Conservation (phyloP, 2,113 vertebrate genomes). For the Aix galericulata region DNA sequence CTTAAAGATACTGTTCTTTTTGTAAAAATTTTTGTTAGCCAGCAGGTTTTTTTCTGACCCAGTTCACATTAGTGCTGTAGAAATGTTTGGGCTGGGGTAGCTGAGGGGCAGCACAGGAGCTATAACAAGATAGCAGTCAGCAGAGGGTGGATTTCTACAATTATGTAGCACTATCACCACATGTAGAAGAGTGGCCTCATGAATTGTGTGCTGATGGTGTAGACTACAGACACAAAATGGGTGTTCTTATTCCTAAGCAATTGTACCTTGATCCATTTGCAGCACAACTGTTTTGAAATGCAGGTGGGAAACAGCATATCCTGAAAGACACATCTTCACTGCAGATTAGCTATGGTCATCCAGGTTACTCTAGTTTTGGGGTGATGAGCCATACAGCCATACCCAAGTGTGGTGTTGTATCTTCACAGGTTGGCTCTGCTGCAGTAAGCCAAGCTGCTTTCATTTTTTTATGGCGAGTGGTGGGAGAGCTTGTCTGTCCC, state of each 20-base stretch:
- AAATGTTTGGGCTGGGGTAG: background rate
- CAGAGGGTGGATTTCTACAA: background rate
- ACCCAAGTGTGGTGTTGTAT: background rate
- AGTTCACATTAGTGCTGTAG: background rate
- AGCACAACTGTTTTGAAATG: background rate
- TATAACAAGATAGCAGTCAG: background rate
- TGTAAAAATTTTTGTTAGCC: background rate
- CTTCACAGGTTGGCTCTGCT: background rate
- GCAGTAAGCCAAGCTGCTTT: background rate
- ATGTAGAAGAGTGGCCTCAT: background rate
- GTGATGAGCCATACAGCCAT: background rate
- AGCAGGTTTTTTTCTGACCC: background rate
- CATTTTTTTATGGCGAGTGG: background rate
- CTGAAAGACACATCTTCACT: background rate
- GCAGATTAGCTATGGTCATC: background rate
- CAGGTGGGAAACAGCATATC: background rate
- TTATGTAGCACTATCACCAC: background rate
- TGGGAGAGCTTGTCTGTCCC: slow-evolving; percentile 25
- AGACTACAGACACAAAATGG: background rate
- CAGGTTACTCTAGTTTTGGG: background rate
- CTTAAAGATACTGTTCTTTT: background rate
- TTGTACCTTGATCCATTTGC: background rate
- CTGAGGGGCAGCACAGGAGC: background rate
- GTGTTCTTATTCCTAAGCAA: background rate
- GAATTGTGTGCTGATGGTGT: background rate